A percentile compares a stretch with the other conserved stretches of the same genome.
These are phyloP conservation scores for Neosilurus mollespiculum DNA, from an alignment of 2,797 vertebrate genomes.

Conservation along the genomic window DNA sequence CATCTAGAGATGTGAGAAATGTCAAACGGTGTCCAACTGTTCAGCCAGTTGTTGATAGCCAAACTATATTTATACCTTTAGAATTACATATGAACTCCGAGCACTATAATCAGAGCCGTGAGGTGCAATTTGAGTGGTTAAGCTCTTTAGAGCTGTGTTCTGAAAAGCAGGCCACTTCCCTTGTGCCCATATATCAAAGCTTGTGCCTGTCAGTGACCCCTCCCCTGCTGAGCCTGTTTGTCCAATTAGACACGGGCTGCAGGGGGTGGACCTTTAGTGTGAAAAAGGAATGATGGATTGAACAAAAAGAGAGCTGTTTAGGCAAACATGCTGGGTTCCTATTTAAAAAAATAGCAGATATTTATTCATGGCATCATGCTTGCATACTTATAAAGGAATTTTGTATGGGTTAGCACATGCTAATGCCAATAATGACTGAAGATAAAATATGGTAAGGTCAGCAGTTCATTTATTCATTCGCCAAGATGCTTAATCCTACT, in stretches of 20 bases:
- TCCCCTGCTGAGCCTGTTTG: constrained; percentile 65
- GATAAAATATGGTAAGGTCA: not conserved
- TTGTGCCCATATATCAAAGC: constrained; percentile 66
- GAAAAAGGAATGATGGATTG: constrained; percentile 70
- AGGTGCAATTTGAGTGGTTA: not conserved
- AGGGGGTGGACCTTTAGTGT: constrained; percentile 70
- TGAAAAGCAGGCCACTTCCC: not conserved
- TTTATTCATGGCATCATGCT: not conserved
- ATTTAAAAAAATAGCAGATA: not conserved
- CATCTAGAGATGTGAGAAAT: not conserved
- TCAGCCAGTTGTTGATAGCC: not conserved
- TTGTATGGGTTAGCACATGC: not conserved
- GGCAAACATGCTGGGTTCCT: not conserved
- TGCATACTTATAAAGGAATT: not conserved
- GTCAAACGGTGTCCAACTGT: not conserved
- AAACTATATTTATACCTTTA: constrained; percentile 10
- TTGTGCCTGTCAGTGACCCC: constrained; percentile 46
- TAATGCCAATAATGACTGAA: not conserved
- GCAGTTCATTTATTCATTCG: no score
- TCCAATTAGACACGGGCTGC: constrained; percentile 76
- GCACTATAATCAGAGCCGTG: not conserved
- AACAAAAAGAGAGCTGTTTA: constrained; percentile 36
- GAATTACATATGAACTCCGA: not conserved
- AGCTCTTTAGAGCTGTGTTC: constrained; percentile 4
- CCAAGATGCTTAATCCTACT: no score